phyloP scores from a whole-genome alignment of 2,113 vertebrate species.

The Marmota monax region DNA sequence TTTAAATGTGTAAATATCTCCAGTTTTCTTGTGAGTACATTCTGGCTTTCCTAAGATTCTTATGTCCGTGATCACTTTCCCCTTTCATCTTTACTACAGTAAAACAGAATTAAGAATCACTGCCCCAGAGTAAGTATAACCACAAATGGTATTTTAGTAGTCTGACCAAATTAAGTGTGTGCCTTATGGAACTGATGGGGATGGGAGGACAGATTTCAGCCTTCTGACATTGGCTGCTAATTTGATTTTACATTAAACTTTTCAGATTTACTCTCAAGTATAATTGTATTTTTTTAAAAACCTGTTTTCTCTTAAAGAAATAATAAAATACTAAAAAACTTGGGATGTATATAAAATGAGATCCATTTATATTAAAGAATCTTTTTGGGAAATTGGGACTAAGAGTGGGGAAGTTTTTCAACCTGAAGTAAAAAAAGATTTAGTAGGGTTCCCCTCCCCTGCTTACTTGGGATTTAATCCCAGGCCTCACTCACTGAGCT shows the following conservation, averaged over 20 bases:
- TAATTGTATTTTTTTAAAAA: slow-evolving; percentile 29
- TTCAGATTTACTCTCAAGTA: slow-evolving; percentile 20
- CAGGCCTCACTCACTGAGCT: neutral
- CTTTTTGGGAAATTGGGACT: neutral
- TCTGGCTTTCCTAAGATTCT: slow-evolving; percentile 50
- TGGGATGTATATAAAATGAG: slow-evolving; percentile 29
- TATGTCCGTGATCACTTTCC: neutral
- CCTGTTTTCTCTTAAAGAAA: slow-evolving; percentile 19
- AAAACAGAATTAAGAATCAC: slow-evolving; percentile 35
- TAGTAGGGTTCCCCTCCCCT: neutral
- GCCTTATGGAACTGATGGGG: neutral
- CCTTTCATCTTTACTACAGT: neutral
- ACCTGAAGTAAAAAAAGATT: neutral
- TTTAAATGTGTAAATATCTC: neutral
- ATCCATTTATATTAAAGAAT: neutral
- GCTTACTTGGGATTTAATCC: neutral
- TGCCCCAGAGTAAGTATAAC: neutral
- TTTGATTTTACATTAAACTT: slow-evolving; percentile 15
- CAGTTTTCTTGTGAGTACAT: slow-evolving; percentile 8
- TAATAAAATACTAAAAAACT: slow-evolving; percentile 23
- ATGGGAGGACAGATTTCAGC: neutral
- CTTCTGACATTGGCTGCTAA: neutral
- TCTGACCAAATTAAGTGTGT: slow-evolving; percentile 2
- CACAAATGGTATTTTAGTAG: neutral
- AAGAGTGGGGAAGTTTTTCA: neutral